Base-by-base conservation (phyloP, 30 jellyfish, hydroid and myxozoan genomes). In the Chrysaora quinquecirrha region DNA sequence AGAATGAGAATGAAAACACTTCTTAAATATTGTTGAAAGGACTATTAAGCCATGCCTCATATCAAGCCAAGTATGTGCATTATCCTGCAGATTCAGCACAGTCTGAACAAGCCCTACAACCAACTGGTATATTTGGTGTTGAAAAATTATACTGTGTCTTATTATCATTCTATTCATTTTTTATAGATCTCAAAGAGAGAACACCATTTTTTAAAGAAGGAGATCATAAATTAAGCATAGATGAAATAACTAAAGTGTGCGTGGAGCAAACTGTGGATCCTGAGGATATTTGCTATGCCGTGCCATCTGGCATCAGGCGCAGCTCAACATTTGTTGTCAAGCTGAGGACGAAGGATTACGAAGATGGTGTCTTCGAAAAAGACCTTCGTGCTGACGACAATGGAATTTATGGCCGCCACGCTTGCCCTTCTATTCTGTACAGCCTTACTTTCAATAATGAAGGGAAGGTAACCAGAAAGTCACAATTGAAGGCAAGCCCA, bases 371-470 rank as follows among this genome's bases (percentile, higher is more conserved):
- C 58, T 30, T 30, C 30, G 62, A 67, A 67, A 34, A 30, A 30
- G 80, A 67, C 62, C 58, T 67, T 34, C 28, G 62, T 30, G 80
- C 80, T 67, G 80, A 67, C 62, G 80, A 67, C 58, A 34, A 34
- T 28, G 80, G 62, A 31, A 67, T 67, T 7, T 67, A 67, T 34
- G 62, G 80, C 62, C 80, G 62, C 58, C 80, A 67, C 28, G 4
- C 80, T 30, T 67, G 80, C 80, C 80, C 80, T 30, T 30, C 80
- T 67, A 67, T 30, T 67, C 62, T 34, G 28, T 67, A 30, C 62
- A 67, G 62, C 62, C 80, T 34, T 9, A 34, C 62, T 34, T 34
- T 67, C 30, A n/a, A 34, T 34, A 14, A 14, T 30, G 80, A 67
- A 31, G 62, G 80, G 62, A 67, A 67, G 62, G 80, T 67, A 1